Percentiles rank a stretch among this genome's conserved stretches.
These are phyloP conservation scores for Stenoptilia bipunctidactyla DNA, from an alignment of 2,888 invertebrate genomes.

Conservation along the genomic window DNA sequence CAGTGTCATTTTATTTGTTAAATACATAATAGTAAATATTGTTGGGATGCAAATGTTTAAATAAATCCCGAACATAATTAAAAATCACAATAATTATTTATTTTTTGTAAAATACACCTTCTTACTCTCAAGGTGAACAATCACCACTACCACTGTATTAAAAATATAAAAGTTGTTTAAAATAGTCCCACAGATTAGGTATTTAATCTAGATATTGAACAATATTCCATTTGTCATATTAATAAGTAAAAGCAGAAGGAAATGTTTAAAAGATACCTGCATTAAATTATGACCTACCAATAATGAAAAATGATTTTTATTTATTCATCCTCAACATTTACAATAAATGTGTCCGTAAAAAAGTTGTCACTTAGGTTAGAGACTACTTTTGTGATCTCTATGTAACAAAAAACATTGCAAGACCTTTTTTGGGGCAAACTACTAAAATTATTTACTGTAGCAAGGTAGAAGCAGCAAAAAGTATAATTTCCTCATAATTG, in stretches of 20 bases:
- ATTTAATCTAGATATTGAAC: constrained; percentile 66
- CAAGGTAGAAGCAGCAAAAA: too few species aligned
- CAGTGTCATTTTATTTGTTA: background rate
- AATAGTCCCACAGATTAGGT: constrained; percentile 63
- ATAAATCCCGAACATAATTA: background rate
- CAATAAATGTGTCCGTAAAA: too few species aligned
- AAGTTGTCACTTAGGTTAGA: too few species aligned
- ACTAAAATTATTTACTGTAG: too few species aligned
- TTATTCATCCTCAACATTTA: constrained; percentile 65
- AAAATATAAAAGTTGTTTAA: constrained; percentile 71
- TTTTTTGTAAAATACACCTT: constrained; percentile 25
- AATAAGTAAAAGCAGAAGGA: constrained; percentile 66
- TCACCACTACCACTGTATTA: constrained; percentile 58
- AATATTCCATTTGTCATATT: constrained; percentile 71
- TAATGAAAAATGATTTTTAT: constrained; percentile 53
- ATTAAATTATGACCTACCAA: constrained; percentile 71
- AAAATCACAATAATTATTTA: background rate
- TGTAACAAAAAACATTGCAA: too few species aligned
- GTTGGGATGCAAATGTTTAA: background rate
- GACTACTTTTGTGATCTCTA: too few species aligned
- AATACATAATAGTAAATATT: background rate
- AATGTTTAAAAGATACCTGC: constrained; percentile 66
- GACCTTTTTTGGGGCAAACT: too few species aligned
- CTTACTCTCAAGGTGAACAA: constrained; percentile 37
- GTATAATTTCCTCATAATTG: too few species aligned